These are phyloP conservation scores for Dipus sagitta DNA, from an alignment of 2,797 vertebrate species.

Conservation along the genomic window DNA sequence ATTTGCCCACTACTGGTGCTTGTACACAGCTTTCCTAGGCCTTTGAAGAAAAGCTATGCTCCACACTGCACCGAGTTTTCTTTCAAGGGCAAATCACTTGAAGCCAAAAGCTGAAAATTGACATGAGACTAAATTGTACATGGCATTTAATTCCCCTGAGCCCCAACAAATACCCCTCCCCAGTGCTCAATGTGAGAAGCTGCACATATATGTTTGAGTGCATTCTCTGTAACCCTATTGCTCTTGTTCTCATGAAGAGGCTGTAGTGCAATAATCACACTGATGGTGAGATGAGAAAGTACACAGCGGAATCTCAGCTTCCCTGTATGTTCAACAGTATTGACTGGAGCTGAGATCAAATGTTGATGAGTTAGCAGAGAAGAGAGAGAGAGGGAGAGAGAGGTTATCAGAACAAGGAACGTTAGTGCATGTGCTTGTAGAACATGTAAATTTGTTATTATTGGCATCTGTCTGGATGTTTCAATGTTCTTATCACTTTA, in stretches of 20 bases:
- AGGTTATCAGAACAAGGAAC: no score
- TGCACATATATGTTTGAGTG: fast-evolving
- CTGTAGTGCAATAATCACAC: no score
- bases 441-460: background rate
- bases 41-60: background rate
- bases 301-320: background rate
- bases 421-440: background rate
- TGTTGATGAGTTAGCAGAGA: background rate
- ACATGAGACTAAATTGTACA: background rate
- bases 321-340: background rate
- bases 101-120: background rate
- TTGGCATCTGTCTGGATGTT: no score
- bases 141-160: background rate
- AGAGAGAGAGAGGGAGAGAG: no score
- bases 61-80: background rate
- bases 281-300: background rate
- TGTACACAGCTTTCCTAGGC: background rate
- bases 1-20: background rate
- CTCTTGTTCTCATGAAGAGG: background rate
- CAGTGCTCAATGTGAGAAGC: background rate
- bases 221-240: no score
- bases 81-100: background rate
- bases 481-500: no score
- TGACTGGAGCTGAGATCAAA: background rate
- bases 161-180: background rate